Percentiles rank a stretch among this genome's conserved stretches.
These are phyloP conservation scores for Eublepharis macularius DNA, from an alignment of 2,113 vertebrate genomes.

Conservation along the genomic window DNA sequence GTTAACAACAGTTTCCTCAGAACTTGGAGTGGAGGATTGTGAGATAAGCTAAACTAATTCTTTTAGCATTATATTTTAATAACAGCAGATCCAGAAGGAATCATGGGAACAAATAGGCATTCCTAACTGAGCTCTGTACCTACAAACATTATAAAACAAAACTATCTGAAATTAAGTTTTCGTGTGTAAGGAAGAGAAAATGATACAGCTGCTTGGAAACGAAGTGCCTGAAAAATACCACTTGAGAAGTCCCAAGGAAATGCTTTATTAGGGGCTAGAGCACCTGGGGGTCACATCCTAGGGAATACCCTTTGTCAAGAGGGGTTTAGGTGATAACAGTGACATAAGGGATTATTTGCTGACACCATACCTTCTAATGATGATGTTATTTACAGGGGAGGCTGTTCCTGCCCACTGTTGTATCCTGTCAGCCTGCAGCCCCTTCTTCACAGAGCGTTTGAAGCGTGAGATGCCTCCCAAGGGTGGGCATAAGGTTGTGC, in stretches of 20 bases:
- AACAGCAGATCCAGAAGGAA: neutral
- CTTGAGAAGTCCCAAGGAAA: neutral
- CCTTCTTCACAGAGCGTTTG: slow-evolving; percentile 81
- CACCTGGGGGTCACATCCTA: neutral
- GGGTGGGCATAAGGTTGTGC: slow-evolving; percentile 72
- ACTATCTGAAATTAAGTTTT: neutral
- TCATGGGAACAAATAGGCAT: neutral
- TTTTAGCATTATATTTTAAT: neutral
- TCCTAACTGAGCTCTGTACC: neutral
- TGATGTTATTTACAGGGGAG: slow-evolving; percentile 74
- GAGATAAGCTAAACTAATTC: neutral
- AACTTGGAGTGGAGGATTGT: neutral
- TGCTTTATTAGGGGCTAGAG: neutral
- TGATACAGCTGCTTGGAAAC: neutral
- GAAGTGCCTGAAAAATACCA: neutral
- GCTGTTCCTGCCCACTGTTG: slow-evolving; percentile 85
- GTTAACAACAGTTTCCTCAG: neutral
- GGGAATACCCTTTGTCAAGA: neutral
- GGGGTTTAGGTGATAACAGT: accelerated
- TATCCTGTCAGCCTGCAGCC: slow-evolving; percentile 86
- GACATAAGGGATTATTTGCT: neutral
- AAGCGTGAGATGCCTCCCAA: slow-evolving; percentile 61
- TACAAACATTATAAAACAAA: neutral
- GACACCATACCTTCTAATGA: neutral
- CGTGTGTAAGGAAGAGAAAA: neutral